Base-by-base conservation (phyloP, 1,140 invertebrate species). In the Myzus persicae region DNA sequence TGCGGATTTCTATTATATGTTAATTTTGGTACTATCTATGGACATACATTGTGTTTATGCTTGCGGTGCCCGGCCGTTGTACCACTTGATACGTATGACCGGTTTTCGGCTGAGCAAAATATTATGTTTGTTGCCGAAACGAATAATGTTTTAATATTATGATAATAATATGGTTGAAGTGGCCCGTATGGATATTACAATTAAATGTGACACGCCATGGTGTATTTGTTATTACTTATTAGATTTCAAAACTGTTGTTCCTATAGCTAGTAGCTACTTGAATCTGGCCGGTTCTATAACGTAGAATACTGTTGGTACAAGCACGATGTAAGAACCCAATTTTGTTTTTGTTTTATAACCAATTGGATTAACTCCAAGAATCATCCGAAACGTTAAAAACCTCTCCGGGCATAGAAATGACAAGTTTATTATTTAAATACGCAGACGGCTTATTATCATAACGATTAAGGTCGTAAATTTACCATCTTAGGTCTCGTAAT, bases 1-100 rank as follows among this genome's bases (percentile, higher is more conserved):
- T n/a, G 40, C 89, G 38, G 89, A 90, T 90, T 90, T 90, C 89
- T 90, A 90, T 90, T 90, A 90, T 90, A 90, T 90, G 89, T 90
- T 90, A 90, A 90, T 90, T 90, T 90, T 40, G 26, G 38, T 90
- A 90, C 89, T 90, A 38, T 90, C 89, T 90, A 59, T 40, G 89
- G 38, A 36, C 36, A 48, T n/a, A 42, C 38, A 42, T 59, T 90
- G 51, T 90, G 14, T 90, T 76, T 90, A 6, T 67, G 26, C 18
- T 38, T 59, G 88, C 54, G 24, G 36, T 90, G 18, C n/a, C 22
- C 59, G n/a, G 59, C 59, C 48, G 44, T 40, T 59, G 46, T 89
- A 89, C 88, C 88, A 40, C 24, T 67, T 42, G 51, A 59, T 90
- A 42, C 89, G 89, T 67, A 42, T 67, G 89, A 90, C 89, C 89